Evolutionary conservation across 1,140 invertebrate genomes (phyloP), one percentile per base, ranked within the genome.

Genomic region (Conus ventricosus): DNA sequence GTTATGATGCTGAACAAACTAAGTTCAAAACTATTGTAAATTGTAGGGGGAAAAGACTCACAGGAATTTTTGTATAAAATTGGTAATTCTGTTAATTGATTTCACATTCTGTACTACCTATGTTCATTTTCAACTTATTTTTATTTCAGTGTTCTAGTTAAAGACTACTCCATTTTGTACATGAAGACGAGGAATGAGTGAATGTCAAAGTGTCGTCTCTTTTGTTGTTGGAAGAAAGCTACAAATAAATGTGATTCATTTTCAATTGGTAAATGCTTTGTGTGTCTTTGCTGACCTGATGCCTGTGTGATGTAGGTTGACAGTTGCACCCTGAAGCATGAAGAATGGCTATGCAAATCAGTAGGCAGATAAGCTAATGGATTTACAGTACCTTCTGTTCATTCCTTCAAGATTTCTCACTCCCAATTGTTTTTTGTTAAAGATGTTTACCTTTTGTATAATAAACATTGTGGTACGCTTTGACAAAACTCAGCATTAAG

Each of bases 211-310:
- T 23, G 67, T 71, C 23, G 20, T 71, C 67, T 71, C 20, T 71
- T 71, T 71, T 13, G 11, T 13, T 71, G 11, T 20, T 71, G 11
- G 23, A 71, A 71, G 67, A 71, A 20, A 71, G 13, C 11, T 20
- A 20, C 20, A 71, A 71, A 71, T 71, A 71, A 71, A 71, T 71
- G 67, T 71, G 67, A 71, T 71, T 71, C 67, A 71, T 71, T 71
- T 71, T 71, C 67, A 13, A 71, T 60, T 60, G 57, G 57, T 60
- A 15, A 8, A 60, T 23, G 67, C 67, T 71, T 20, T 71, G 6
- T 71, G 23, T 71, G 67, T 71, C 17, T n/a, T 71, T 71, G 15
- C 67, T n/a, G 23, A 23, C 67, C 67, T 7, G 23, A 6, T 71
- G 67, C 20, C 67, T 23, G 67, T n/a, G 23, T 71, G 67, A 20